Conservation (phyloP, 1,140 invertebrate genomes). For the Macrocentrus cingulum region DNA sequence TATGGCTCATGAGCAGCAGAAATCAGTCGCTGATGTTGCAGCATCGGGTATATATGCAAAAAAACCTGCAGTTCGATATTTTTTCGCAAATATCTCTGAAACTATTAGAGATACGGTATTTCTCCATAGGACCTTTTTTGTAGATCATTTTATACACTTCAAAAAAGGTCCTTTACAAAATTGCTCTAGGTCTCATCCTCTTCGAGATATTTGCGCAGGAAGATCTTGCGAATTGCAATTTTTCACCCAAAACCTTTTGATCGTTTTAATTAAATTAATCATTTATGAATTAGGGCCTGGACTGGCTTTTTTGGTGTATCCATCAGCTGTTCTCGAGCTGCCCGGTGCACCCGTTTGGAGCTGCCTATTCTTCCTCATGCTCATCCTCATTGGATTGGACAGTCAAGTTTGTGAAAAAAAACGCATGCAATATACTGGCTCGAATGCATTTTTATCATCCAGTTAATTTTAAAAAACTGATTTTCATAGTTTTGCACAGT, state of each 20-base stretch:
- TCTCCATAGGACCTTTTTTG: too few relatives aligned
- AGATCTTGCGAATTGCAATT: too few relatives aligned
- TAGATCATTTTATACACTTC: too few relatives aligned
- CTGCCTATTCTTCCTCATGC: slow-evolving; percentile 97
- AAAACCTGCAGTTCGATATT: neutral
- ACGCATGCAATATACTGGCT: neutral
- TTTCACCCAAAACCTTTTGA: too few relatives aligned
- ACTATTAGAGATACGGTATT: too few relatives aligned
- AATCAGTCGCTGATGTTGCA: slow-evolving; percentile 89
- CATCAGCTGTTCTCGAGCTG: slow-evolving; percentile 94
- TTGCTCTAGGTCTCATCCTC: too few relatives aligned
- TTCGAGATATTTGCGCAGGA: too few relatives aligned
- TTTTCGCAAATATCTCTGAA: too few relatives aligned
- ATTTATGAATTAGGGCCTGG: slow-evolving; percentile 67
- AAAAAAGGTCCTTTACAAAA: too few relatives aligned
- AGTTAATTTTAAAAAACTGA: too few relatives aligned
- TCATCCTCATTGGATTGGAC: slow-evolving; percentile 93
- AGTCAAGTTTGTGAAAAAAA: neutral
- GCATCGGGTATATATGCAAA: slow-evolving; percentile 69
- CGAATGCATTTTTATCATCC: too few relatives aligned
- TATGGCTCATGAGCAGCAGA: slow-evolving; percentile 93
- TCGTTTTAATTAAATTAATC: too few relatives aligned
- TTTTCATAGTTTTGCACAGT: slow-evolving; percentile 93
- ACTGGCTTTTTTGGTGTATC: slow-evolving; percentile 95
- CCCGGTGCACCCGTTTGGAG: slow-evolving; percentile 95